Conservation (phyloP, 2,797 vertebrate species). For the Enteromius radiatus region DNA sequence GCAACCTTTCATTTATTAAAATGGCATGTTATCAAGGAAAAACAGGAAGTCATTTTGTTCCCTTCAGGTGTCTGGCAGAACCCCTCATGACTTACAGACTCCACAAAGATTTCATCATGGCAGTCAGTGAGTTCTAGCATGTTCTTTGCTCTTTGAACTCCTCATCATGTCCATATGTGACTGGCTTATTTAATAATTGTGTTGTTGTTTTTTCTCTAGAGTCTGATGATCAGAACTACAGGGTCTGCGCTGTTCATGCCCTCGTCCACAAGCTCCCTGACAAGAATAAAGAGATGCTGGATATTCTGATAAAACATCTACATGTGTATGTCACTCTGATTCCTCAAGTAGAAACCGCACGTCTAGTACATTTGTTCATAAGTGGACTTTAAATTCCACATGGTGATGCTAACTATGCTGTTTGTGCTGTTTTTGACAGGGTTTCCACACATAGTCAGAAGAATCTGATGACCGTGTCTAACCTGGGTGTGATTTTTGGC, state of each 20-base stretch:
- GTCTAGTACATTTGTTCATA: neutral
- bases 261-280: constrained; percentile 93
- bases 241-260: constrained; percentile 93
- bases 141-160: neutral
- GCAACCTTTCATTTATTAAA: neutral
- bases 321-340: constrained; percentile 81
- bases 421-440: constrained; percentile 69
- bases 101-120: constrained; percentile 97
- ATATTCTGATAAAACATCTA: constrained; percentile 93
- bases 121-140: constrained; percentile 88
- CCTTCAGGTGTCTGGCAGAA: constrained; percentile 90
- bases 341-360: neutral
- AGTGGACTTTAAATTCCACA: constrained; percentile 1
- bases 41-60: neutral
- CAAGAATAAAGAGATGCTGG: constrained; percentile 95
- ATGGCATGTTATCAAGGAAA: neutral
- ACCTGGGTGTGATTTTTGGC: constrained; percentile 97
- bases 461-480: constrained; percentile 97
- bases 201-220: constrained; percentile 75
- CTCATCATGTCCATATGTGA: neutral
- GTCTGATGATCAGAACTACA: constrained; percentile 95
- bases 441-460: constrained; percentile 94
- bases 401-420: neutral
- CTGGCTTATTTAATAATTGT: constrained; percentile 24
- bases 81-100: constrained; percentile 95